Percentiles rank a stretch among this genome's conserved stretches.
Evolutionary conservation across 1,140 invertebrate genomes (phyloP).

Genomic region (Arion vulgaris): DNA sequence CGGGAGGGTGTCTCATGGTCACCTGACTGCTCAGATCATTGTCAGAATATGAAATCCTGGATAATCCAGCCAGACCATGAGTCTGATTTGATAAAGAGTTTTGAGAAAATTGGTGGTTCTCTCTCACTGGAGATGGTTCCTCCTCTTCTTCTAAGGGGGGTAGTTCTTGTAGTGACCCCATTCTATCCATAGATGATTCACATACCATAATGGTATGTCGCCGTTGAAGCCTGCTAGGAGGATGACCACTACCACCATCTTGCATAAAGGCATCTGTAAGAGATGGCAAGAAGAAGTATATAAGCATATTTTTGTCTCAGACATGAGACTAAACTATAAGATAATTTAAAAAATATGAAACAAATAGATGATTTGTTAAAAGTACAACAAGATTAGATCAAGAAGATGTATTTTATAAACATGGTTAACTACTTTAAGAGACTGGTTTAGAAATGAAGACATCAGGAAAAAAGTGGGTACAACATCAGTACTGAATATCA

Average conservation of each 20-base stretch:
- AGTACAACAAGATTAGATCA: too few relatives aligned
- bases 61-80: background rate
- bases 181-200: slow-evolving; percentile 61
- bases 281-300: slow-evolving; percentile 30
- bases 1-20: slow-evolving; percentile 9
- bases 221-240: slow-evolving; percentile 55
- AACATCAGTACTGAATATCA: too few relatives aligned
- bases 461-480: too few relatives aligned
- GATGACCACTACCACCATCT: slow-evolving; percentile 9
- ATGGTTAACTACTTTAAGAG: too few relatives aligned
- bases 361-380: too few relatives aligned
- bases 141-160: slow-evolving; percentile 47
- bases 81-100: background rate
- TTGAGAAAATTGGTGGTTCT: slow-evolving; percentile 8
- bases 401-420: too few relatives aligned
- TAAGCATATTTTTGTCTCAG: too few relatives aligned
- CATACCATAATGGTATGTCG: slow-evolving; percentile 72
- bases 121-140: slow-evolving; percentile 30
- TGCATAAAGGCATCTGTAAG: slow-evolving; percentile 38
- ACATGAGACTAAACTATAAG: too few relatives aligned
- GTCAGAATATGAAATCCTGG: slow-evolving; percentile 22
- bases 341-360: too few relatives aligned
- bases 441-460: too few relatives aligned
- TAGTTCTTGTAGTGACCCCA: slow-evolving; percentile 44
- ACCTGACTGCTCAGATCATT: slow-evolving; percentile 10